Conservation (phyloP, 2,113 vertebrate genomes). For the Ceratotherium simum region DNA sequence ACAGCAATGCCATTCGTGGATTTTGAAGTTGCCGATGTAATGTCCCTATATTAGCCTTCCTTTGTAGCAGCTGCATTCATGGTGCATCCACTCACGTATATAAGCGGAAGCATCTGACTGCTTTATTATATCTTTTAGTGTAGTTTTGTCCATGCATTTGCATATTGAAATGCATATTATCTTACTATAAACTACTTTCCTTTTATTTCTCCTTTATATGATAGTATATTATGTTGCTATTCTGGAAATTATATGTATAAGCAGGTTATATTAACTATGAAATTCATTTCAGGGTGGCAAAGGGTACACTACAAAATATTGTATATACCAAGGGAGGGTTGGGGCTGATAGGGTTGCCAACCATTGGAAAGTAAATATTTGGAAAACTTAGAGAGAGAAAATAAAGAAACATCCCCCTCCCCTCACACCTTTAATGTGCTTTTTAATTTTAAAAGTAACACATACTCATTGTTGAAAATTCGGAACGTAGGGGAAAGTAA, state of each 20-base stretch:
- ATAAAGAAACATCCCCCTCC: neutral
- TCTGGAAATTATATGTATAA: conserved; percentile 21
- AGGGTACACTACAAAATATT: neutral
- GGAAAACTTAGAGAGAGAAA: conserved; percentile 23
- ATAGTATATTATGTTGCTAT: neutral
- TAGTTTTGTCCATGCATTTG: conserved; percentile 49
- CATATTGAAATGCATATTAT: conserved; percentile 45
- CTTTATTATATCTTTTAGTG: conserved; percentile 31
- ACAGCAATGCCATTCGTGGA: neutral
- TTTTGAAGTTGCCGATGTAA: conserved; percentile 19
- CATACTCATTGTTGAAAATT: conserved; percentile 43
- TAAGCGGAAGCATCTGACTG: neutral
- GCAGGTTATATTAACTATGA: conserved; percentile 50
- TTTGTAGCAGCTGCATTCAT: conserved; percentile 23
- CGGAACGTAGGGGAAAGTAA: neutral
- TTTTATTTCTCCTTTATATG: conserved; percentile 54
- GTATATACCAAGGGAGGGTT: neutral
- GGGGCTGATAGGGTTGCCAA: conserved; percentile 6
- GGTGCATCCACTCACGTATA: neutral
- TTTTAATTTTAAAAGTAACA: conserved; percentile 53
- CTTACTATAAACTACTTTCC: conserved; percentile 36
- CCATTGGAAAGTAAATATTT: conserved; percentile 18
- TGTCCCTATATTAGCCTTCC: neutral
- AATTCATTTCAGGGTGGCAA: conserved; percentile 44
- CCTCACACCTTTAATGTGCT: conserved; percentile 23